phyloP scores from a whole-genome alignment of 2,888 invertebrate species.

The Chrysolina haemoptera region DNA sequence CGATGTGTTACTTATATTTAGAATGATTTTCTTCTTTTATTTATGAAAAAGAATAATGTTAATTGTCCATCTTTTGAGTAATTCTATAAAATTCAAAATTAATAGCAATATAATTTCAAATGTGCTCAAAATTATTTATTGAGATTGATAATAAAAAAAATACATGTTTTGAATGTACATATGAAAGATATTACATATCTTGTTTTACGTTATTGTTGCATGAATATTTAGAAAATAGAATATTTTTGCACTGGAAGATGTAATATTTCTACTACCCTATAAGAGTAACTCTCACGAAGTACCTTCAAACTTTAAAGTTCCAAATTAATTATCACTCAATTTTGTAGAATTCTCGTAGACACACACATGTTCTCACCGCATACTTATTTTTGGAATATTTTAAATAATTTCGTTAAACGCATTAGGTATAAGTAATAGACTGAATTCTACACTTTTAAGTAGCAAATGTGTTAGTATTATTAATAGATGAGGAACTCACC shows the following conservation, averaged over 20 bases:
- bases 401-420: background rate
- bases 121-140: constrained; percentile 38
- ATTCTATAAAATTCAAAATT: constrained; percentile 10
- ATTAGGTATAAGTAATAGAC: background rate
- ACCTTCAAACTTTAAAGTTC: background rate
- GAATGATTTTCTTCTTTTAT: background rate
- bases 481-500: too few relatives aligned
- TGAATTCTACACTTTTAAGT: background rate
- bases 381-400: background rate
- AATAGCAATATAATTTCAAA: constrained; percentile 39
- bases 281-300: constrained; percentile 13
- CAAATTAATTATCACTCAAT: background rate
- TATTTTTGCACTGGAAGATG: constrained; percentile 50
- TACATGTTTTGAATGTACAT: constrained; percentile 44
- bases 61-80: background rate
- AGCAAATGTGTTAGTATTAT: too few relatives aligned
- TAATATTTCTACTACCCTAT: constrained; percentile 24
- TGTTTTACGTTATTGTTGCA: constrained; percentile 42
- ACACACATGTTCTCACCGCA: background rate
- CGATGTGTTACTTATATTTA: background rate
- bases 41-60: background rate
- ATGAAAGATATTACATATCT: constrained; percentile 48
- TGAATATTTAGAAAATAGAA: constrained; percentile 44
- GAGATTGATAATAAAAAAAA: constrained; percentile 28
- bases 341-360: background rate